phyloP scores from a whole-genome alignment of 2,888 invertebrate species.

The Thymelicus lineola region DNA sequence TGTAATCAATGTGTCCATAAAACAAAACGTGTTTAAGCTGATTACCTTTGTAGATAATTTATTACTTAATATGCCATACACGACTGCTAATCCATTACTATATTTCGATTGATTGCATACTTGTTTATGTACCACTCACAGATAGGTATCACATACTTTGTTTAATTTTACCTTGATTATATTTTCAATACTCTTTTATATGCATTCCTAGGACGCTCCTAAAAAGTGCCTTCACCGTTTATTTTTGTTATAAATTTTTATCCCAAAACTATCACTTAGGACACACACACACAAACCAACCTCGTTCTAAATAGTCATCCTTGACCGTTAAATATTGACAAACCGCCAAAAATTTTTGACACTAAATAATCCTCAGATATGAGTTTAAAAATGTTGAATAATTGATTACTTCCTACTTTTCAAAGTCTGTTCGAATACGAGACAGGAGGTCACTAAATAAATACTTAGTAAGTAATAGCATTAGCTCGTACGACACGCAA shows the following conservation, averaged over 20 bases:
- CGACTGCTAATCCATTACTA: constrained; percentile 5
- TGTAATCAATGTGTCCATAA: constrained; percentile 2
- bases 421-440: constrained; percentile 14
- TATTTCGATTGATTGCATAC: neutral
- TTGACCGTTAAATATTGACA: neutral
- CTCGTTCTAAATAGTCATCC: too few species aligned
- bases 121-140: neutral
- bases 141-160: too few species aligned
- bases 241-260: too few species aligned
- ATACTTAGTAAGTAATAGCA: constrained; percentile 2
- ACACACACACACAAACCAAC: too few species aligned
- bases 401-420: constrained; percentile 6
- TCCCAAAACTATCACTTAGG: too few species aligned
- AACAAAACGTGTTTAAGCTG: constrained; percentile 2
- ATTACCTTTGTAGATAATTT: constrained; percentile 7
- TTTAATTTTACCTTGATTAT: too few species aligned
- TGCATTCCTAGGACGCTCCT: too few species aligned
- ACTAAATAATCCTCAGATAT: neutral
- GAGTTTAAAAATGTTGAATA: neutral
- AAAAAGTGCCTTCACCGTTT: too few species aligned
- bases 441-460: neutral
- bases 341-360: neutral
- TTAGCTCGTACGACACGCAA: constrained; percentile 18
- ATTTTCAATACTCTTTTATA: too few species aligned
- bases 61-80: constrained; percentile 6